Evolutionary conservation across 2,113 vertebrate genomes (phyloP).

Genomic region (Vanacampus margaritifer): DNA sequence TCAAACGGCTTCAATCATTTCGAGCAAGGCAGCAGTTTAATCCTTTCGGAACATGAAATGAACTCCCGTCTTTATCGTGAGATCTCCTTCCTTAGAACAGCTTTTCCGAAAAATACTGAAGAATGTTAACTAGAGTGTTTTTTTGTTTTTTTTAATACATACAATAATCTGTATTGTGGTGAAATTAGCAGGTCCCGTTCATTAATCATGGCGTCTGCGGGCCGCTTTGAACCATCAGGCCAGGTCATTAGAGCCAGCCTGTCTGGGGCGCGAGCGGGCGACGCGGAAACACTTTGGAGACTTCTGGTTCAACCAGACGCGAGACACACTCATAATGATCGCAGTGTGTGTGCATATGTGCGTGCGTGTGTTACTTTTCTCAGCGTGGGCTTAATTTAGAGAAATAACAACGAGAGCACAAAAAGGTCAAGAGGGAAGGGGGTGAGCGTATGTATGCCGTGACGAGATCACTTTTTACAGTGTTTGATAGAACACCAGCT

Average conservation of each 20-base stretch:
- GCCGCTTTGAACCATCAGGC: conserved; percentile 74
- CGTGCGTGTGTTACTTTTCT: conserved; percentile 20
- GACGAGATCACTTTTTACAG: not conserved
- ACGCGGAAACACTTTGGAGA: conserved; percentile 75
- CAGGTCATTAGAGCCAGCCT: conserved; percentile 70
- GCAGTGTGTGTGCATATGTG: conserved; percentile 24
- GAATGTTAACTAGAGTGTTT: conserved; percentile 69
- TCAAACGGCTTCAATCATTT: conserved; percentile 56
- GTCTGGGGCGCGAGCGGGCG: conserved; percentile 68
- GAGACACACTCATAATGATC: conserved; percentile 68
- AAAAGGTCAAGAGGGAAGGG: conserved; percentile 46
- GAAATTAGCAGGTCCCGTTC: conserved; percentile 74
- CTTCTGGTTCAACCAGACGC: conserved; percentile 67
- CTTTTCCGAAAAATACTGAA: conserved; percentile 52
- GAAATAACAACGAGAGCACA: conserved; percentile 65
- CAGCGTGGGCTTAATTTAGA: conserved; percentile 68
- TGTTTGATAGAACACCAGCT: too few species aligned
- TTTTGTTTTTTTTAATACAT: conserved; percentile 42
- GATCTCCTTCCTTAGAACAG: conserved; percentile 57
- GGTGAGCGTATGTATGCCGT: not conserved
- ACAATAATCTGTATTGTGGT: conserved; percentile 74
- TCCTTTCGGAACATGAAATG: conserved; percentile 49
- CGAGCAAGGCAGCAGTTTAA: conserved; percentile 61
- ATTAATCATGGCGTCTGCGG: conserved; percentile 74
- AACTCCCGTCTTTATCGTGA: conserved; percentile 67